Conservation (phyloP, 1,140 invertebrate genomes). For the Nephila pilipes region DNA sequence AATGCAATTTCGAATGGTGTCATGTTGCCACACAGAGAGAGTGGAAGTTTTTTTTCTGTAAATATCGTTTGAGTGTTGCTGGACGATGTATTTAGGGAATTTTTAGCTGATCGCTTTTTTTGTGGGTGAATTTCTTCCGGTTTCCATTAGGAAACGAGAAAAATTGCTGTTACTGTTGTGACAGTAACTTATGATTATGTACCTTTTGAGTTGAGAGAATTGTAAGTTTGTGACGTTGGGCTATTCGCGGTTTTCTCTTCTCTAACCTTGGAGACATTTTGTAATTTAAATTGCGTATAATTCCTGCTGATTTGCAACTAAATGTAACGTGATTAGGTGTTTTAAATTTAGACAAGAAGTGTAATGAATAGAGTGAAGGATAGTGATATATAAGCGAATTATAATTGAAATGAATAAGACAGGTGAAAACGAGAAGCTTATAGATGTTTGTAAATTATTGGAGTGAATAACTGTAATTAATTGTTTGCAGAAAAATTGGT, state of each 20-base stretch:
- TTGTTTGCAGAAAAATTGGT: too few species aligned
- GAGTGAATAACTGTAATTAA: too few species aligned
- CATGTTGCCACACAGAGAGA: constrained; percentile 4
- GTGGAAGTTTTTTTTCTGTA: constrained; percentile 9
- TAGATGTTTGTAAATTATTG: too few species aligned
- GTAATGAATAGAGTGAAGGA: too few species aligned
- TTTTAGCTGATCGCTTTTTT: constrained; percentile 33
- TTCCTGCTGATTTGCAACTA: too few species aligned
- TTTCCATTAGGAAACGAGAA: neutral
- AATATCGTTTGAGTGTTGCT: constrained; percentile 16
- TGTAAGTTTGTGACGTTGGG: too few species aligned
- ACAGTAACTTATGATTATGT: constrained; percentile 13
- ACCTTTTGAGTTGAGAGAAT: neutral
- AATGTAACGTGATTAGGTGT: too few species aligned
- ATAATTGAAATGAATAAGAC: too few species aligned
- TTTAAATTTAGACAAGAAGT: too few species aligned
- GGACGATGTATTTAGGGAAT: constrained; percentile 16
- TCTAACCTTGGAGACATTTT: neutral
- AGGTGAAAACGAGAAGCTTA: too few species aligned
- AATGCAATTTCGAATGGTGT: constrained; percentile 56
- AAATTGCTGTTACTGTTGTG: constrained; percentile 1
- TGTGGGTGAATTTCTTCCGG: neutral
- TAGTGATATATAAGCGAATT: too few species aligned
- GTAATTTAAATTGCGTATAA: too few species aligned
- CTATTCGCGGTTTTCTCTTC: neutral